A percentile compares a stretch with the other conserved stretches of the same genome.
Evolutionary conservation across 1,140 invertebrate species (phyloP).

Genomic region (Lepeophtheirus salmonis): DNA sequence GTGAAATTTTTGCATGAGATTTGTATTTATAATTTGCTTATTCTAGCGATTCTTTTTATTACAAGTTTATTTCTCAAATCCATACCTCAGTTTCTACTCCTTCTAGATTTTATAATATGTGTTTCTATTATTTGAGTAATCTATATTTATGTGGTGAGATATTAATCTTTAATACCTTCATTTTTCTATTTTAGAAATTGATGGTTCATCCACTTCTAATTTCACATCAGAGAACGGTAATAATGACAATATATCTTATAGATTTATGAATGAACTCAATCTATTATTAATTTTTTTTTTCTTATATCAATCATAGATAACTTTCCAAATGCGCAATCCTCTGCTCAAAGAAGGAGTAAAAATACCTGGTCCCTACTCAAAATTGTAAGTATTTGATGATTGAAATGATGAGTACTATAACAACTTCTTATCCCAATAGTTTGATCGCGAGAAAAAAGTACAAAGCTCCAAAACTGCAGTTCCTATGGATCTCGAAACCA

Average conservation of each 20-base stretch:
- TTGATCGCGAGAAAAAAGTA: slow-evolving; percentile 29
- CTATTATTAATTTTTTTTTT: too few relatives aligned
- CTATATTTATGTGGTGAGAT: too few relatives aligned
- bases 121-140: too few relatives aligned
- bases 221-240: not conserved
- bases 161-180: too few relatives aligned
- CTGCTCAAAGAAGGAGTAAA: not conserved
- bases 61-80: too few relatives aligned
- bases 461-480: slow-evolving; percentile 33
- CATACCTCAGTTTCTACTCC: too few relatives aligned
- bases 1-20: too few relatives aligned
- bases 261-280: too few relatives aligned
- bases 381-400: not conserved
- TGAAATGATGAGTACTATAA: not conserved
- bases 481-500: slow-evolving; percentile 34
- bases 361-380: not conserved
- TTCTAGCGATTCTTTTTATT: too few relatives aligned
- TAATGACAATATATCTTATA: too few relatives aligned
- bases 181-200: not conserved
- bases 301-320: not conserved
- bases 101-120: too few relatives aligned
- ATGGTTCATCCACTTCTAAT: not conserved
- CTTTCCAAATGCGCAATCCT: not conserved
- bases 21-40: too few relatives aligned
- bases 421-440: slow-evolving; percentile 28